Evolutionary conservation across 2,888 invertebrate genomes (phyloP).

Genomic region (Euzophera pinguis): DNA sequence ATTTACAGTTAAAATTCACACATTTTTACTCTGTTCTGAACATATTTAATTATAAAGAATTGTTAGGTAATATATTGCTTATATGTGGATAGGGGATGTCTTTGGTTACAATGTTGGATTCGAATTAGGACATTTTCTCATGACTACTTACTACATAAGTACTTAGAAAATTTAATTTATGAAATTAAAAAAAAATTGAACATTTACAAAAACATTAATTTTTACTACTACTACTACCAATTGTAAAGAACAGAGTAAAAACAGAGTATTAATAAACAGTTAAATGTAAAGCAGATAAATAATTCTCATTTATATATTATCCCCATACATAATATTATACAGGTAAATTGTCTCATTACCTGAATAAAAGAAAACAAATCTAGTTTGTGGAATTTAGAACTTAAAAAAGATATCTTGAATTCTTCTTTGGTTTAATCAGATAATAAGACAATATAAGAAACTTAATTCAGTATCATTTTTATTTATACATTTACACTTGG

Average conservation of each 20-base stretch:
- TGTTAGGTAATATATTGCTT: too few species aligned
- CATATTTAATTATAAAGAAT: not conserved
- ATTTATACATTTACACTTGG: constrained; percentile 67
- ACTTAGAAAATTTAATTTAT: too few species aligned
- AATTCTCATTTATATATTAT: constrained; percentile 53
- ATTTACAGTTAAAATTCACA: constrained; percentile 61
- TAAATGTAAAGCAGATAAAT: constrained; percentile 73
- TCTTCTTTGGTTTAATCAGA: constrained; percentile 27
- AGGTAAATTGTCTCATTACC: constrained; percentile 53
- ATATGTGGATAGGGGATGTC: not conserved
- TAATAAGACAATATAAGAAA: constrained; percentile 50
- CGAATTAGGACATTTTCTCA: too few species aligned
- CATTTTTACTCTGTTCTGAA: constrained; percentile 52
- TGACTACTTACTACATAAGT: too few species aligned
- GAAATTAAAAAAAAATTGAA: not conserved
- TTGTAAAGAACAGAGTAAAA: constrained; percentile 56
- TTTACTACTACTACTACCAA: not conserved
- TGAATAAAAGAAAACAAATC: constrained; percentile 29
- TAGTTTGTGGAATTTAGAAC: not conserved
- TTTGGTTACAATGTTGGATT: too few species aligned
- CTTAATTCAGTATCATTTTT: constrained; percentile 61
- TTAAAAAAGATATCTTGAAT: not conserved
- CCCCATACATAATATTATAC: constrained; percentile 55
- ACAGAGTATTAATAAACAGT: constrained; percentile 51
- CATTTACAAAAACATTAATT: not conserved